Conservation (phyloP, 2,888 invertebrate genomes). For the Lissonota sp. region DNA sequence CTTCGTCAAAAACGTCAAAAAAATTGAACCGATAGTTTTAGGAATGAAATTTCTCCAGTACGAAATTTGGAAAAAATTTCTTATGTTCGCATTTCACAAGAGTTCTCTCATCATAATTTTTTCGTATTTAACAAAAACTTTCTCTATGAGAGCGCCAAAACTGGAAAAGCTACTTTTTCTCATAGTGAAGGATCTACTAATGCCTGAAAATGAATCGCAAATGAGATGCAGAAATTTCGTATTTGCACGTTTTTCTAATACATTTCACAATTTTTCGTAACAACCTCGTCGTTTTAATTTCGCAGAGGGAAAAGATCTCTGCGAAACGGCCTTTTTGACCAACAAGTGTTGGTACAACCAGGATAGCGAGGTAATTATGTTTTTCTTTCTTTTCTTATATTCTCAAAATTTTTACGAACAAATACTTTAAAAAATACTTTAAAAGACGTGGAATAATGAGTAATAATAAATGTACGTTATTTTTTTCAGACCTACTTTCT, state of each 20-base stretch:
- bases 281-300: conserved; percentile 3
- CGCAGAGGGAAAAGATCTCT: conserved; percentile 73
- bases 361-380: conserved; percentile 67
- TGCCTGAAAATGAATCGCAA: neutral
- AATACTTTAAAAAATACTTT: neutral
- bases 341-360: conserved; percentile 77
- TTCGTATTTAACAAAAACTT: no score
- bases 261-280: conserved; percentile 1
- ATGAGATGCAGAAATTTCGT: no score
- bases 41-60: no score
- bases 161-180: neutral
- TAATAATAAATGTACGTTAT: neutral
- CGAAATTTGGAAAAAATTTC: no score
- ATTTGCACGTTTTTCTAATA: no score
- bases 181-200: neutral
- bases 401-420: neutral
- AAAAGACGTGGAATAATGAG: neutral
- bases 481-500: conserved; percentile 48
- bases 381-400: neutral
- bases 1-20: no score
- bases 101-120: no score
- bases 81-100: no score
- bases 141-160: no score
- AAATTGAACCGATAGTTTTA: no score
- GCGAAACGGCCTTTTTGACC: conserved; percentile 79